These are phyloP conservation scores for Frankliniella intonsa DNA, from an alignment of 2,888 invertebrate genomes.

Conservation along the genomic window DNA sequence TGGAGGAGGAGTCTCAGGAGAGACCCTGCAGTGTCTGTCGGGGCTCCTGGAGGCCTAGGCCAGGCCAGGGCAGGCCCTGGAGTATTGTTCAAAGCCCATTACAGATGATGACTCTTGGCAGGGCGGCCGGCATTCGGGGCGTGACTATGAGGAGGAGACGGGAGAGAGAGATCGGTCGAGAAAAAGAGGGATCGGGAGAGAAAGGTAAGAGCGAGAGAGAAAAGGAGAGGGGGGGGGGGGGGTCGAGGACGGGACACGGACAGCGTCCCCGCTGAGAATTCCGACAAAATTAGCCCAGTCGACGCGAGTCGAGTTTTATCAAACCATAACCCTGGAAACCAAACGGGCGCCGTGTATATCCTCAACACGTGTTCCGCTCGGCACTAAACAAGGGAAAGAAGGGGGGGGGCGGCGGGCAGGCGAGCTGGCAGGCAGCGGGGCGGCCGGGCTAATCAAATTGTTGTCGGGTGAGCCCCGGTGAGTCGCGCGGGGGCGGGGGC, in stretches of 20 bases:
- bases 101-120: not conserved
- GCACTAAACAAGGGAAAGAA: not conserved
- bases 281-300: too few relatives aligned
- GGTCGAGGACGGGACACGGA: too few relatives aligned
- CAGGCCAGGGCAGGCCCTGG: not conserved
- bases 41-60: too few relatives aligned
- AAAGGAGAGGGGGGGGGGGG: too few relatives aligned
- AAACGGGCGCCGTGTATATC: too few relatives aligned
- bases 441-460: constrained; percentile 6
- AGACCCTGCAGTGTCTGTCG: too few relatives aligned
- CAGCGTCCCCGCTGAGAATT: too few relatives aligned
- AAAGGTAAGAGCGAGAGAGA: too few relatives aligned
- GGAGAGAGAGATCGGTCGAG: not conserved
- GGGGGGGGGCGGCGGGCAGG: not conserved
- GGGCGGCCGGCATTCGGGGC: not conserved
- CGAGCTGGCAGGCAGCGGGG: not conserved
- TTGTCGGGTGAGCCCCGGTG: not conserved
- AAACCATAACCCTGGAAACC: too few relatives aligned
- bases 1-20: too few relatives aligned
- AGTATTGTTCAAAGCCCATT: constrained; percentile 5
- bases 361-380: too few relatives aligned
- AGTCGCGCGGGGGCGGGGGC: not conserved
- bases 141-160: not conserved
- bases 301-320: too few relatives aligned
- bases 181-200: not conserved